Conservation (phyloP, 2,113 vertebrate species). For the Phylloscopus whistleri region DNA sequence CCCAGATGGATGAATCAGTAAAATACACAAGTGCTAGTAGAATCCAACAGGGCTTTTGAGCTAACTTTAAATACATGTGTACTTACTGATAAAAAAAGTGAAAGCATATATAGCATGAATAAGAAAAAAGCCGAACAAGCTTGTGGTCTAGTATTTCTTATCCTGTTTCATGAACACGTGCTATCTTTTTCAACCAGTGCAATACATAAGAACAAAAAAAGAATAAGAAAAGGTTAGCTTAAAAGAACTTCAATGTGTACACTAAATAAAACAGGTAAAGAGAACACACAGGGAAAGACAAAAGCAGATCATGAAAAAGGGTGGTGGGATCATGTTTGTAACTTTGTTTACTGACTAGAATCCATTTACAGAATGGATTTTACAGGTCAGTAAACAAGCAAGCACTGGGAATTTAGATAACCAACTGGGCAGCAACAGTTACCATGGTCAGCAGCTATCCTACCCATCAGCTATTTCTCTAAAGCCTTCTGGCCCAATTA, state of each 20-base stretch:
- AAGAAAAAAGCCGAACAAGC: background rate
- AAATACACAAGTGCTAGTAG: background rate
- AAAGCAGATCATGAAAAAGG: background rate
- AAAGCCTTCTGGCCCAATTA: slow-evolving; percentile 27
- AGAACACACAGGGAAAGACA: background rate
- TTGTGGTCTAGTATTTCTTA: background rate
- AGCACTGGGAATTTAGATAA: slow-evolving; percentile 37
- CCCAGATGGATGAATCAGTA: background rate
- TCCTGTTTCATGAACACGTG: background rate
- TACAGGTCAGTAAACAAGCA: slow-evolving; percentile 66
- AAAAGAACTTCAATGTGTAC: background rate
- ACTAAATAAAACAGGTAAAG: background rate
- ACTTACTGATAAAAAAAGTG: background rate
- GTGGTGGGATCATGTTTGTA: slow-evolving; percentile 6
- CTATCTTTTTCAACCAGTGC: background rate
- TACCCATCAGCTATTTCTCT: background rate
- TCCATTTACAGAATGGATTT: slow-evolving; percentile 74
- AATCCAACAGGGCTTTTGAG: background rate
- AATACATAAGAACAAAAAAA: background rate
- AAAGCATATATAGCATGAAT: background rate
- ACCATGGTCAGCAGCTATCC: background rate
- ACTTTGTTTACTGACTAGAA: slow-evolving; percentile 70
- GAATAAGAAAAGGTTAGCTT: background rate
- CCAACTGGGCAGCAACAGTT: background rate
- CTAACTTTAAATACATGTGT: background rate